Evolutionary conservation across 2,797 vertebrate species (phyloP).

Genomic region (Artibeus lituratus): DNA sequence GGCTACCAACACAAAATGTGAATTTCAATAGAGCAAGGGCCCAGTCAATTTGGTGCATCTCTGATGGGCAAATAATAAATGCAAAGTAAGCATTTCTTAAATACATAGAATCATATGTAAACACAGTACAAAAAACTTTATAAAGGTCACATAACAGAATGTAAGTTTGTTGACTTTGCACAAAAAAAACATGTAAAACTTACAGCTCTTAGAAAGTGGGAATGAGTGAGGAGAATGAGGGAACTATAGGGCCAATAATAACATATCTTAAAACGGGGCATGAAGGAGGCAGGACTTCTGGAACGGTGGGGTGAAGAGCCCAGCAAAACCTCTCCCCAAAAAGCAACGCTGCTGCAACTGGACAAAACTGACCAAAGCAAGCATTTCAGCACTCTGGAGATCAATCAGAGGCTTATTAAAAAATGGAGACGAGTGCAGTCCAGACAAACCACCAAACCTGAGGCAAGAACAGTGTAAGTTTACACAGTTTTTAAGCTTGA

Average conservation of each 20-base stretch:
- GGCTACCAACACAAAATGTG: not conserved
- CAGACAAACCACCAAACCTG: not conserved
- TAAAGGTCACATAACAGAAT: not conserved
- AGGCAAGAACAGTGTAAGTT: not conserved
- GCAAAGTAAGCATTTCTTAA: not conserved
- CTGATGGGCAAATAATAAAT: not conserved
- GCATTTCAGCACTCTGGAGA: not conserved
- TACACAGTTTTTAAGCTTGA: not conserved
- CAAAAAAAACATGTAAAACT: not conserved
- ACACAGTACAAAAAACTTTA: not conserved
- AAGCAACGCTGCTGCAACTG: not conserved
- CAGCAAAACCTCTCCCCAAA: not conserved
- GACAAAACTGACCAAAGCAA: not conserved
- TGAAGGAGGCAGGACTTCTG: not conserved
- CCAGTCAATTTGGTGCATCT: not conserved
- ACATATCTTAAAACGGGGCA: not conserved
- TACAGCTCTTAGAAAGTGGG: not conserved
- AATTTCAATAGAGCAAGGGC: not conserved
- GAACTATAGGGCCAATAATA: not conserved
- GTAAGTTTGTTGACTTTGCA: not conserved
- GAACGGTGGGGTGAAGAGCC: not conserved
- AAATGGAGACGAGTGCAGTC: not conserved
- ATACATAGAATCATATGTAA: not conserved
- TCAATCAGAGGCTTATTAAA: not conserved
- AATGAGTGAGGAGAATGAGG: not conserved